These are phyloP conservation scores for Procambarus clarkii DNA, from an alignment of 1,140 invertebrate species.

Conservation along the genomic window DNA sequence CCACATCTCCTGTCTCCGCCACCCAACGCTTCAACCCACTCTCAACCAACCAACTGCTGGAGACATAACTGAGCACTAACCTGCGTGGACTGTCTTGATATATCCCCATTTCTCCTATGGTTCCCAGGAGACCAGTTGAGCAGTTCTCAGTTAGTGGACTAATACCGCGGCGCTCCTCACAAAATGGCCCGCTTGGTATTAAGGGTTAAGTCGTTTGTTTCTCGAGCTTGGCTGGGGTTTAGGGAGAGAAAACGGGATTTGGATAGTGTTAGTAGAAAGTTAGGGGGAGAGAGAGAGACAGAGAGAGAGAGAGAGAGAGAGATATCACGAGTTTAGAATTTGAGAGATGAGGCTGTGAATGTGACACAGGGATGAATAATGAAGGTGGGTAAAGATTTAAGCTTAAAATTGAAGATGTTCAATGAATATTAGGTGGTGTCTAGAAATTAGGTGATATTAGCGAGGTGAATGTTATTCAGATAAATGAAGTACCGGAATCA, in stretches of 20 bases:
- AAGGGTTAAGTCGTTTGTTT: constrained; percentile 8
- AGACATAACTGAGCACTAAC: constrained; percentile 30
- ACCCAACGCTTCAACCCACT: too few relatives aligned
- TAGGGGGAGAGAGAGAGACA: neutral
- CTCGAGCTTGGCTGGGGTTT: neutral
- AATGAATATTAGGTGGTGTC: too few relatives aligned
- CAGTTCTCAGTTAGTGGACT: constrained; percentile 23
- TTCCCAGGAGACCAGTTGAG: constrained; percentile 21
- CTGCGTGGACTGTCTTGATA: constrained; percentile 26
- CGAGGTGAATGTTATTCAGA: too few relatives aligned
- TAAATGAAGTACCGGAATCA: too few relatives aligned
- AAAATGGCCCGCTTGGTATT: constrained; percentile 33
- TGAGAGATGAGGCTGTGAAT: too few relatives aligned
- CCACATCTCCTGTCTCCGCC: neutral
- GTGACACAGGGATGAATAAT: too few relatives aligned
- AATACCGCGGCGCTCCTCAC: constrained; percentile 22
- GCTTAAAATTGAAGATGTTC: too few relatives aligned
- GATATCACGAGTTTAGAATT: too few relatives aligned
- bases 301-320: too few relatives aligned
- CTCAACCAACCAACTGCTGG: neutral
- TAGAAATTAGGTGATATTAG: too few relatives aligned
- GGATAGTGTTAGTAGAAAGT: too few relatives aligned
- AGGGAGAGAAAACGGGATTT: neutral
- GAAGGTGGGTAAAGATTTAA: too few relatives aligned
- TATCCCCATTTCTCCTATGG: constrained; percentile 16